These are phyloP conservation scores for Drosophila navojoa DNA, from an alignment of 1,140 invertebrate genomes.

Conservation along the genomic window DNA sequence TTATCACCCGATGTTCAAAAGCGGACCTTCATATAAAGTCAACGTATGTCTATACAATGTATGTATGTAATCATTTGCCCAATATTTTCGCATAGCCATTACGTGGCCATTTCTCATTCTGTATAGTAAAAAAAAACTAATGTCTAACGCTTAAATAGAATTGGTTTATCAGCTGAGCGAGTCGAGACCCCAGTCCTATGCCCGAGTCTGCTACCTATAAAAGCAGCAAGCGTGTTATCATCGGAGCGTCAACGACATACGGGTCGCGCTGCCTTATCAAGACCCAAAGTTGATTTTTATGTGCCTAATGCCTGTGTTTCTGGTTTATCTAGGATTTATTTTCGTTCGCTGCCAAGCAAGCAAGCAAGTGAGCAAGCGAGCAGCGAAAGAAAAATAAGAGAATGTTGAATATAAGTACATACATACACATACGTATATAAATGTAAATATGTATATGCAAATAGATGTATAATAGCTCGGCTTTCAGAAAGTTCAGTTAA, in stretches of 20 bases:
- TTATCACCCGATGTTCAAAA: conserved; percentile 33
- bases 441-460: not conserved
- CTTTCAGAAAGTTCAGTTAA: conserved; percentile 11
- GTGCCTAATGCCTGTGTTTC: conserved; percentile 17
- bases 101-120: conserved; percentile 45
- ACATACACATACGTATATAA: not conserved
- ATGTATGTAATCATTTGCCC: conserved; percentile 2
- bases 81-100: conserved; percentile 38
- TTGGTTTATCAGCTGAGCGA: conserved; percentile 48
- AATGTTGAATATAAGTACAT: not conserved
- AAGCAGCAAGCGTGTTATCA: conserved; percentile 39
- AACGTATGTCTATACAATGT: not conserved
- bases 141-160: conserved; percentile 16
- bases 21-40: conserved; percentile 13
- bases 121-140: conserved; percentile 21
- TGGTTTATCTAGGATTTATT: conserved; percentile 49
- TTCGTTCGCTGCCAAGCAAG: conserved; percentile 13
- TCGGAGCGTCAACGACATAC: conserved; percentile 41
- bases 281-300: conserved; percentile 36
- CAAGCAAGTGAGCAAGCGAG: not conserved
- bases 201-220: not conserved
- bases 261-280: conserved; percentile 50
- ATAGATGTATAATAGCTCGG: not conserved
- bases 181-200: conserved; percentile 3
- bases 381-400: not conserved